Evolutionary conservation across 1,140 invertebrate species (phyloP).

Genomic region (Elymnias hypermnestra): DNA sequence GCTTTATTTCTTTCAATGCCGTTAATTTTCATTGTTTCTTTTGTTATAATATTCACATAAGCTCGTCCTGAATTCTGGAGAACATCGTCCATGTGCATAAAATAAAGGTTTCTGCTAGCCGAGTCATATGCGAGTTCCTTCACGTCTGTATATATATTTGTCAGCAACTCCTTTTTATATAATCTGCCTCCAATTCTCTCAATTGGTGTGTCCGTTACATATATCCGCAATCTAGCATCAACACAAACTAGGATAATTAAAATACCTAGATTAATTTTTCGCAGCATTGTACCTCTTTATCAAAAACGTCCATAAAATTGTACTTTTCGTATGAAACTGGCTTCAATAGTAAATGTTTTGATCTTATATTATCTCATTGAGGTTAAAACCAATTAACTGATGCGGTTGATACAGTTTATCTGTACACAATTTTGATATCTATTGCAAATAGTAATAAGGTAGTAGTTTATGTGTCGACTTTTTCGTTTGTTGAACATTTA

Average conservation of each 20-base stretch:
- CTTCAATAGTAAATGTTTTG: conserved; percentile 24
- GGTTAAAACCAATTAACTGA: conserved; percentile 25
- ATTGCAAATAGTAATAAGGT: neutral
- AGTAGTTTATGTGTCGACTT: neutral
- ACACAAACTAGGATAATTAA: conserved; percentile 12
- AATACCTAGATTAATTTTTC: neutral
- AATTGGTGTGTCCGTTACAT: conserved; percentile 46
- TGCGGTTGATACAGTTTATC: neutral
- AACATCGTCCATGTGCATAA: conserved; percentile 63
- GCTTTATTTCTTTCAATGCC: conserved; percentile 61
- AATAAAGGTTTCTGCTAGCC: conserved; percentile 51
- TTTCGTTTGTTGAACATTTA: conserved; percentile 8
- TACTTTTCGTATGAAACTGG: conserved; percentile 19
- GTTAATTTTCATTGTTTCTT: conserved; percentile 43
- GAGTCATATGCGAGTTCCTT: conserved; percentile 63
- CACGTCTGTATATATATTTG: conserved; percentile 37
- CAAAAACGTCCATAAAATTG: conserved; percentile 14
- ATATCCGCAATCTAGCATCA: conserved; percentile 38
- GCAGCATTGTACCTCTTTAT: conserved; percentile 12
- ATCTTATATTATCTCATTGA: conserved; percentile 35
- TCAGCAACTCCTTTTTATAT: conserved; percentile 54
- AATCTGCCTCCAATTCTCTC: conserved; percentile 44
- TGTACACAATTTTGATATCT: neutral
- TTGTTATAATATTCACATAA: conserved; percentile 52
- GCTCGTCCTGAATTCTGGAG: conserved; percentile 61